Base-by-base conservation (phyloP, 2,888 invertebrate genomes). In the Aphidoletes aphidimyza region DNA sequence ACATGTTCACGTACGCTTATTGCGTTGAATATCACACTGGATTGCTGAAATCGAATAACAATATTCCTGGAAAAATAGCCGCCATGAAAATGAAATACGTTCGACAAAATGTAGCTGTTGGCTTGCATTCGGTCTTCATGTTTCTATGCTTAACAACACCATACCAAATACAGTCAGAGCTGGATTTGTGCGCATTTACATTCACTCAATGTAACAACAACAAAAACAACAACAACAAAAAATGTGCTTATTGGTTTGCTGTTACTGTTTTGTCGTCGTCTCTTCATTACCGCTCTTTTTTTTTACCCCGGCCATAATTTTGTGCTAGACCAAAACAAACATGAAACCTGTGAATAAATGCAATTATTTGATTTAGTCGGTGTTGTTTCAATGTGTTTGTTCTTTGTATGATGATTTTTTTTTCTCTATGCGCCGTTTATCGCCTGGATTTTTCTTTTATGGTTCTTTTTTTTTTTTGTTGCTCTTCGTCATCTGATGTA, bases 221-320 rank as follows among this genome's bases (percentile, higher is more conserved):
- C 54, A 54, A 54, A 54, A 54, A 54, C n/a, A n/a, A n/a, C n/a
- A n/a, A n/a, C n/a, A n/a, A n/a, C n/a, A n/a, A n/a, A n/a, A n/a
- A n/a, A n/a, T 14, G 42, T 30, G 14, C 26, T 30, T 69, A 69
- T 69, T 69, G 69, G 69, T 22, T 54, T 54, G 5, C n/a, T 69
- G 69, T 69, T 69, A 69, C 69, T 69, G 69, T 69, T 69, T 69
- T 69, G 69, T 69, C 69, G 69, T 69, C 69, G 34, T 69, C 69
- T 69, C 69, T 69, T 69, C 69, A 69, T 69, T 69, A 30, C 69
- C 34, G 69, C 69, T 69, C 69, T 69, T 34, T 69, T 34, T 69
- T 34, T 69, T 14, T 54, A 2, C 11, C 22, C 8, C 54, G n/a
- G 5, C 22, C 17, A 47, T 47, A 47, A 17, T 47, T 3, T 69